Evolutionary conservation across 2,113 vertebrate genomes (phyloP).

Genomic region (Tupaia tana): DNA sequence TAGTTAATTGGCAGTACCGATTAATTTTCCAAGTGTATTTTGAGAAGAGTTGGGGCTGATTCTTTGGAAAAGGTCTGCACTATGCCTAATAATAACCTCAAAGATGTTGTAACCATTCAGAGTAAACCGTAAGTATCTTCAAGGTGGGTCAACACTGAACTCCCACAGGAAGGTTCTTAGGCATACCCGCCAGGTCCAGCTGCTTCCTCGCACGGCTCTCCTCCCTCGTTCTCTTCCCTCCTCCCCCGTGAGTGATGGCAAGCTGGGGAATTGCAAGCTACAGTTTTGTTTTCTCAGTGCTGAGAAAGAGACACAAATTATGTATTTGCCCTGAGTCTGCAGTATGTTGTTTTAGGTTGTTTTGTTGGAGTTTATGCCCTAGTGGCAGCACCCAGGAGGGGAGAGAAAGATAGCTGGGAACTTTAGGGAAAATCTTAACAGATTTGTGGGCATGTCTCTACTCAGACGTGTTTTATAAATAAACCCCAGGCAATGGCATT

Average conservation of each 20-base stretch:
- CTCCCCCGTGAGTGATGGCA: accelerated
- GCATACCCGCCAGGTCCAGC: not conserved
- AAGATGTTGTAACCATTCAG: not conserved
- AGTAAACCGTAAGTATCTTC: not conserved
- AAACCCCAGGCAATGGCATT: conserved; percentile 62
- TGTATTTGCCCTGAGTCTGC: not conserved
- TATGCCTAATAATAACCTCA: not conserved
- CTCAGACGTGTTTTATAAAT: conserved; percentile 64
- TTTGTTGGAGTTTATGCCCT: not conserved
- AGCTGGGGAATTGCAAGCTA: not conserved
- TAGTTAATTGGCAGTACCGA: not conserved
- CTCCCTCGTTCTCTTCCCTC: accelerated
- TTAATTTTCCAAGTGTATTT: not conserved
- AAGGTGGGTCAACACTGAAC: not conserved
- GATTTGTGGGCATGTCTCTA: conserved; percentile 67
- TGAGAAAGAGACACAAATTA: conserved; percentile 57
- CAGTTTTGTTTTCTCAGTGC: conserved; percentile 14
- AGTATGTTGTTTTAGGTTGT: not conserved
- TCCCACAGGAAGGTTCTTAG: not conserved
- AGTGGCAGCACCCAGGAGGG: conserved; percentile 14
- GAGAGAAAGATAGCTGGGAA: conserved; percentile 52
- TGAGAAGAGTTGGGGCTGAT: not conserved
- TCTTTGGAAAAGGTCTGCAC: not conserved
- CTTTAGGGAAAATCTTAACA: conserved; percentile 64
- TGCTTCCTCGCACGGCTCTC: not conserved